Evolutionary conservation across 2,113 vertebrate genomes (phyloP).

Genomic region (Stomatorhinus ivindoensis): DNA sequence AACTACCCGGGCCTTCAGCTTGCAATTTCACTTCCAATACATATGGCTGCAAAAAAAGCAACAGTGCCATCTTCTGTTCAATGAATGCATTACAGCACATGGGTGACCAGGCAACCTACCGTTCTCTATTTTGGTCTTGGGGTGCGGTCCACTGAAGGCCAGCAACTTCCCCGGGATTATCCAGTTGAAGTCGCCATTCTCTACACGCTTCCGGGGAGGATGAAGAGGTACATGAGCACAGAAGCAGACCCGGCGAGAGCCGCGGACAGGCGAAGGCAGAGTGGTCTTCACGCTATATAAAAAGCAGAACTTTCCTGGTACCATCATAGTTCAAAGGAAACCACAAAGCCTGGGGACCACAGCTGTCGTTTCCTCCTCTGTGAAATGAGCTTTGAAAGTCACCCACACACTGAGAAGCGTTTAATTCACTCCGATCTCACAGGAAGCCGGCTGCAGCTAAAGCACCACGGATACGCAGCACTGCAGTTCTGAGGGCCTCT

Average conservation of each 20-base stretch:
- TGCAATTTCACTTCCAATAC: neutral
- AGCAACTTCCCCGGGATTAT: conserved; percentile 88
- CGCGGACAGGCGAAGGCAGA: neutral
- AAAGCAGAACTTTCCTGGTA: neutral
- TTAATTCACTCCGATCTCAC: neutral
- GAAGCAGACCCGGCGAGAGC: neutral
- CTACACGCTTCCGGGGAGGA: conserved; percentile 69
- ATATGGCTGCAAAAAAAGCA: neutral
- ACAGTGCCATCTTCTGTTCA: conserved; percentile 7
- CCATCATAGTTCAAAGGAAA: neutral
- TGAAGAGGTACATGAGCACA: neutral
- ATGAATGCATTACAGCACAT: neutral
- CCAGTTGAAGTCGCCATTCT: conserved; percentile 98
- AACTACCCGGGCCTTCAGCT: neutral
- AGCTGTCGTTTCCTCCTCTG: neutral
- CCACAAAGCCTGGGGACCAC: neutral
- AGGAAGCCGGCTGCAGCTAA: neutral
- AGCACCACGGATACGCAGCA: neutral
- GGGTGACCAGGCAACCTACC: conserved; percentile 58
- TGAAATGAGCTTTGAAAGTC: neutral
- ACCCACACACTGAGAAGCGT: neutral
- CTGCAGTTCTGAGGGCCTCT: neutral
- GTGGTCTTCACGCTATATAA: neutral
- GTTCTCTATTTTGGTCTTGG: conserved; percentile 92
- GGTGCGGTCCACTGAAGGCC: conserved; percentile 95